Base-by-base conservation (phyloP, 1,140 invertebrate species). In the Augochlora pura region DNA sequence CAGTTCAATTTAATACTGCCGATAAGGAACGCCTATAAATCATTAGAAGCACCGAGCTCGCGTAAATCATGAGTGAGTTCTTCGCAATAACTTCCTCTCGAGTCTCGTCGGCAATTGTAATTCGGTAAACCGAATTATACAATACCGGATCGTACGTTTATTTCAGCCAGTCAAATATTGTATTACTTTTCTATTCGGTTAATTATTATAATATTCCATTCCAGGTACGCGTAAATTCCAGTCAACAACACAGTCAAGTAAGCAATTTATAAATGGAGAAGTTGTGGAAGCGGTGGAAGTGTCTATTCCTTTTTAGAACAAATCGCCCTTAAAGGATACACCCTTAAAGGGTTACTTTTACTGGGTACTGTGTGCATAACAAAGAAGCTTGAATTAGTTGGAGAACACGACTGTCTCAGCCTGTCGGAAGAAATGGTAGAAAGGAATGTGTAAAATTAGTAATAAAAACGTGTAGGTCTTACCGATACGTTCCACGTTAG, bases 141-240 rank as follows among this genome's bases (percentile, higher is more conserved):
- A 63, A 77, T 71, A 54, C 57, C 27, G 52, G 27, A 23, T 38
- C 21, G 7, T 12, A 62, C 59, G 46, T 21, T n/a, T 60, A 6
- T 70, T 21, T 6, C 23, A 21, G 23, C 14, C 23, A 63, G n/a
- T 4, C 32, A 71, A 62, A 27, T 42, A 64, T 52, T 42, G 42
- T 12, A 9, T n/a, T 69, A 39, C n/a, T 49, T 25, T n/a, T 68
- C 25, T 18, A 16, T 60, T 39, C 18, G 18, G 59, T 18, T 18
- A 76, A 59, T 68, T 60, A 21, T 76, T 69, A 74, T 16, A 49
- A 25, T 5, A 49, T 38, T 63, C 38, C 27, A n/a, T 39, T 52
- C 67, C 75, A 77, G 67, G 42, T 71, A 64, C 46, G 16, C 49
- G 7, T 59, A 68, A 23, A 68, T 68, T 38, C 4, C 39, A 68